These are phyloP conservation scores for Nemurella pictetii DNA, from an alignment of 2,888 invertebrate genomes.

Conservation along the genomic window DNA sequence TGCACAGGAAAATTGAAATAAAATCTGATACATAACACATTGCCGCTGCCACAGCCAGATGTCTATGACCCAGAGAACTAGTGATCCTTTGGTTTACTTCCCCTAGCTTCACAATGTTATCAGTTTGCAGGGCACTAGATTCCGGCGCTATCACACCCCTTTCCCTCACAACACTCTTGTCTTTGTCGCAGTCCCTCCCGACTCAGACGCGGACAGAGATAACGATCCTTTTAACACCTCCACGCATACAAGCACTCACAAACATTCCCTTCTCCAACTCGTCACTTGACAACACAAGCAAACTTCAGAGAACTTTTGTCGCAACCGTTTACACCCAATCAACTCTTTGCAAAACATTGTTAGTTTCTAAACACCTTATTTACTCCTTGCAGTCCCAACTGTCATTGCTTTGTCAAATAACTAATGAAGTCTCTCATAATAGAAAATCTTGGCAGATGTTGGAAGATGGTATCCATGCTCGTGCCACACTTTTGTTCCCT, in stretches of 20 bases:
- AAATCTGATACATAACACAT: no score
- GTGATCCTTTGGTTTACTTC: no score
- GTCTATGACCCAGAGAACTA: no score
- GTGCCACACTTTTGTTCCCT: not conserved
- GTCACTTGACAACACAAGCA: not conserved
- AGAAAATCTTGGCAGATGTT: not conserved
- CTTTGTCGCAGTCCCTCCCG: not conserved
- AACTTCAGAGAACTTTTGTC: not conserved
- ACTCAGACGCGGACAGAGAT: not conserved
- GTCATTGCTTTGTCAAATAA: not conserved
- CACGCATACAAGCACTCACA: not conserved
- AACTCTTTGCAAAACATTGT: not conserved
- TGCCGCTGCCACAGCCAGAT: no score
- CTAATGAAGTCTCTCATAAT: not conserved
- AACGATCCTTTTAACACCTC: not conserved
- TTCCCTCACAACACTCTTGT: not conserved
- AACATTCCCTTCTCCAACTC: not conserved
- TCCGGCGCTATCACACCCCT: no score
- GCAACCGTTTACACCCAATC: not conserved
- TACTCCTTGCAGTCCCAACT: not conserved
- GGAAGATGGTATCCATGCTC: not conserved
- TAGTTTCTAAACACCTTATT: not conserved
- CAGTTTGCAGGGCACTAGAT: no score
- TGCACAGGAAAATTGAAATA: no score
- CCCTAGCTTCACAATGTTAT: no score